Evolutionary conservation across 2,888 invertebrate genomes (phyloP), one percentile per base, ranked within the genome.

Genomic region (Branchipolynoe longqiensis): DNA sequence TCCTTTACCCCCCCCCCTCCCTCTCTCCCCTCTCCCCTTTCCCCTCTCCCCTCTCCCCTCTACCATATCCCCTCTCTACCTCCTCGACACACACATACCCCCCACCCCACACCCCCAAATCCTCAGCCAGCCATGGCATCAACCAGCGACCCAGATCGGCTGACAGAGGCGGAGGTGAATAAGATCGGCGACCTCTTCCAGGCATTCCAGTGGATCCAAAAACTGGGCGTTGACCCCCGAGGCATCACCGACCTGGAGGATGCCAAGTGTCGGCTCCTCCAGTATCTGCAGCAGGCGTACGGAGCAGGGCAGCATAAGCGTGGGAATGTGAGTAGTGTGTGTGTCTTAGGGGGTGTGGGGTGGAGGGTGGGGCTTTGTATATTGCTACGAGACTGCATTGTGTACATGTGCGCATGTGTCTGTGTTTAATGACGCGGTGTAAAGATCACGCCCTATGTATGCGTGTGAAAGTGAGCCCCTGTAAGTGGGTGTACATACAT

Each of bases 181-280:
- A 36, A 62, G 25, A 54, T 86, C 14, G 59, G 73, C 6, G 86
- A 86, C 38, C 54, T 86, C 25, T 86, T 86, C 58, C 48, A 54
- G 59, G 86, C 86, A 0, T 86, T 83, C 54, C 36, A 85, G 48
- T 83, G 86, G 86, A 59, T 86, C 38, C 85, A 86, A 73, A 82
- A 64, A 33, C 54, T 82, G 18, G 78, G 59, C 14, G 40, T 86
- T 48, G 69, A 86, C 38, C 62, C 84, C 6, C 25, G 56, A n/a
- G 87, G 87, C 1, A 74, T 87, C 36, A 86, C 84, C 0, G 78
- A 56, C 81, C 64, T 87, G 18, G 87, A 87, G 25, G 87, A 81
- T 25, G 87, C 87, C 6, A 87, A 87, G 73, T 87, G 87, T 82
- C 87, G 87, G 48, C 87, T 87, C 84, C 87, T 87, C 2, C 84